Conservation (phyloP, 2,113 vertebrate species). For the Psephotus haematonotus region DNA sequence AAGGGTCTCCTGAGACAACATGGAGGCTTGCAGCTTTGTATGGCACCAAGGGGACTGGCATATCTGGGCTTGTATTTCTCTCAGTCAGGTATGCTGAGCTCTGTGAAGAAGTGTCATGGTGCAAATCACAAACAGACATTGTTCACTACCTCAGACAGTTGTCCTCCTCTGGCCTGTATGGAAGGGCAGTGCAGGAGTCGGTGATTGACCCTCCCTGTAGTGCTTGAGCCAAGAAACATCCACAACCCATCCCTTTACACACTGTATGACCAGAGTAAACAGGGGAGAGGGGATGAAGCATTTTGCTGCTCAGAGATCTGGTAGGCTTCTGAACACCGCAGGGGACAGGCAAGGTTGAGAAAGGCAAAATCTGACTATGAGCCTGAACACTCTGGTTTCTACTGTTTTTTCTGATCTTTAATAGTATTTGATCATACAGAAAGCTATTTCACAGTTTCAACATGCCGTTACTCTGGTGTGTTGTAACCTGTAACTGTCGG, state of each 20-base stretch:
- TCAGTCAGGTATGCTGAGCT: background rate
- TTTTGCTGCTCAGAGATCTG: background rate
- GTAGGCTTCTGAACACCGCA: background rate
- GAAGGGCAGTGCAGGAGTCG: background rate
- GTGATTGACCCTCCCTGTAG: background rate
- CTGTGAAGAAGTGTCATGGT: background rate
- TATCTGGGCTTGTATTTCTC: background rate
- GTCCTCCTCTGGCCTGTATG: background rate
- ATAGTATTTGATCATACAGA: background rate
- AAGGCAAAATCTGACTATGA: background rate
- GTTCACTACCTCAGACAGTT: background rate
- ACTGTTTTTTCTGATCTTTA: background rate
- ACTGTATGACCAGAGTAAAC: background rate
- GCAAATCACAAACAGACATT: background rate
- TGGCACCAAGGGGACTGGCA: fast-evolving
- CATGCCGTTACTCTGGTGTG: background rate
- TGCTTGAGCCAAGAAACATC: background rate
- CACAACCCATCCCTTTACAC: background rate
- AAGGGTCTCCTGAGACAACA: background rate
- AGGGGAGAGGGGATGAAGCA: background rate
- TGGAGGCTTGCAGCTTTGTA: fast-evolving
- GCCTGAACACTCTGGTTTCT: background rate
- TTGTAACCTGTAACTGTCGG: background rate
- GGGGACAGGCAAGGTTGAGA: background rate
- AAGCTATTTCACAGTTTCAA: background rate